Conservation (phyloP, 2,888 invertebrate species). For the Glyphotaelius pellucidus region DNA sequence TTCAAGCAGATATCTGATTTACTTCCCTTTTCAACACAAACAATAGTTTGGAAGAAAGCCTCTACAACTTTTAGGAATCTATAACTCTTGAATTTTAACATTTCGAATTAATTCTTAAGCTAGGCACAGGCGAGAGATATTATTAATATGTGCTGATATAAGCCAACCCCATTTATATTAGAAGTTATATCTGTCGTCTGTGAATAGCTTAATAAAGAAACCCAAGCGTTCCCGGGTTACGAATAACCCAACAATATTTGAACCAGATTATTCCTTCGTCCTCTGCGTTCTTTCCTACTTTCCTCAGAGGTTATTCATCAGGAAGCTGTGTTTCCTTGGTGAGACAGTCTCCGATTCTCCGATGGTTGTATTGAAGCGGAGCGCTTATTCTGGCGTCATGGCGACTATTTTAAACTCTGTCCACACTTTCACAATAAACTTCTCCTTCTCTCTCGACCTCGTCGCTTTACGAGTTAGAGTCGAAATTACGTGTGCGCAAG, state of each 20-base stretch:
- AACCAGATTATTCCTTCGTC: neutral
- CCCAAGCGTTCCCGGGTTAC: too few relatives aligned
- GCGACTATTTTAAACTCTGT: conserved; percentile 34
- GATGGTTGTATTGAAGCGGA: conserved; percentile 14
- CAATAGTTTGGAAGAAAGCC: too few relatives aligned
- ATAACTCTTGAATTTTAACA: neutral
- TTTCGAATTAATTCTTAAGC: too few relatives aligned
- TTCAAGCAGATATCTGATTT: too few relatives aligned
- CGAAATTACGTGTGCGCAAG: neutral
- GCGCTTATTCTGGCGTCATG: conserved; percentile 19
- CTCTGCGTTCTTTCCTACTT: neutral
- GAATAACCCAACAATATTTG: too few relatives aligned
- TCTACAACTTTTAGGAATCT: too few relatives aligned
- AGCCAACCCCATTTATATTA: too few relatives aligned
- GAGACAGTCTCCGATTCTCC: conserved; percentile 2
- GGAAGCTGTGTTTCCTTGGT: neutral
- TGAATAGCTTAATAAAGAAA: too few relatives aligned
- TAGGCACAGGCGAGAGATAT: too few relatives aligned
- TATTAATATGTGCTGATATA: too few relatives aligned
- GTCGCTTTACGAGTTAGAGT: neutral
- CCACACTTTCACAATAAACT: conserved; percentile 5
- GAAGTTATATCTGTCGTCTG: too few relatives aligned
- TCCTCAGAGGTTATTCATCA: neutral
- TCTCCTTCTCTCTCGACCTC: conserved; percentile 6
- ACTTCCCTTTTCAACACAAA: too few relatives aligned